phyloP scores from a whole-genome alignment of 2,113 vertebrate species.

The Mormyrus iriodes region DNA sequence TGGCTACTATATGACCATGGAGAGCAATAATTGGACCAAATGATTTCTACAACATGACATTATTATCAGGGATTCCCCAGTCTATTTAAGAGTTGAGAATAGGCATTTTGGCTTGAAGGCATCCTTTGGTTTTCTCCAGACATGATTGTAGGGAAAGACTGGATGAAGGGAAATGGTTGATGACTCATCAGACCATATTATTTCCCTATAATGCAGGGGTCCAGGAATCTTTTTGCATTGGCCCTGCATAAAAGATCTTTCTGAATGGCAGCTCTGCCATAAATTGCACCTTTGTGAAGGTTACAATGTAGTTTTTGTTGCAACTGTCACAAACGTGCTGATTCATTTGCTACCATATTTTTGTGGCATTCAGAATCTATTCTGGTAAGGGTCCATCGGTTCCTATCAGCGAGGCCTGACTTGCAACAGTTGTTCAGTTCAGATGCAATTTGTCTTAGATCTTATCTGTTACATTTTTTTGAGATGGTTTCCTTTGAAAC shows the following conservation, averaged over 20 bases:
- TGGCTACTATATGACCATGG: neutral
- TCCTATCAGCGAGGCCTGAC: neutral
- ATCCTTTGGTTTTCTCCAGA: neutral
- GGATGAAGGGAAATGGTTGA: neutral
- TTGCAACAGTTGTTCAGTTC: neutral
- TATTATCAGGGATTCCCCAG: neutral
- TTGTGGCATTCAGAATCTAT: neutral
- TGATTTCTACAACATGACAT: neutral
- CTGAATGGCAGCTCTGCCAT: neutral
- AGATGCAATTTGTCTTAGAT: neutral
- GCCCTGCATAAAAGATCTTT: neutral
- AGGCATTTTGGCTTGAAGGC: neutral
- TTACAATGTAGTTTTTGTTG: neutral
- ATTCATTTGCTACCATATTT: neutral
- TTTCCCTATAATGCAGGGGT: neutral
- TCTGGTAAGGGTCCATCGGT: neutral
- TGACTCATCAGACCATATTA: neutral
- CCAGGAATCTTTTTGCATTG: neutral
- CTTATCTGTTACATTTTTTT: neutral
- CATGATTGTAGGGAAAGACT: too few relatives aligned
- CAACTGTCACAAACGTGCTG: neutral
- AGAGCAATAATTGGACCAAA: neutral
- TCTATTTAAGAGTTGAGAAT: neutral
- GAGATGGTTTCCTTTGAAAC: neutral
- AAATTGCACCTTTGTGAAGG: neutral